Conservation (phyloP, 2,113 vertebrate genomes). For the Otolemur garnettii region DNA sequence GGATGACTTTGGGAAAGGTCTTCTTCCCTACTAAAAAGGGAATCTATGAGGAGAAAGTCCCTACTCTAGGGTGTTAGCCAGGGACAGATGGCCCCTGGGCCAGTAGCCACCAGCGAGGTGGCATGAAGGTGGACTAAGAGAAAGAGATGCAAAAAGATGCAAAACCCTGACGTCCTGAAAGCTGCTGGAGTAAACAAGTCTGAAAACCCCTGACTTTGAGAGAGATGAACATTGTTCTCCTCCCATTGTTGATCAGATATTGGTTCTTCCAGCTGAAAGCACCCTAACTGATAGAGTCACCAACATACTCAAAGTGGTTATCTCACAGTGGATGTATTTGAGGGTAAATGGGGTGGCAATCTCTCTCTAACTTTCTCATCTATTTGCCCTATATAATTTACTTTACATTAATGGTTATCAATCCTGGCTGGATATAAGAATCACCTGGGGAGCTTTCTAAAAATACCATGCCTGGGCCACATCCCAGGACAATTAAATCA, state of each 20-base stretch:
- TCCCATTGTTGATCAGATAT: not conserved
- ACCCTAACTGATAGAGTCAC: not conserved
- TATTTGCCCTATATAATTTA: conserved; percentile 5
- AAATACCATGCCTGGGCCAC: conserved; percentile 29
- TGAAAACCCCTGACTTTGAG: not conserved
- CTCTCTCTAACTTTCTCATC: not conserved
- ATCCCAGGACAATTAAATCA: conserved; percentile 62
- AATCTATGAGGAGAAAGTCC: not conserved
- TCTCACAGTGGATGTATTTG: not conserved
- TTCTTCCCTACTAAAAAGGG: not conserved
- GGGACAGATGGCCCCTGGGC: fast-evolving
- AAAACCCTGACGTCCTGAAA: not conserved
- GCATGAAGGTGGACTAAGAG: not conserved
- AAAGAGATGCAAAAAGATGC: not conserved
- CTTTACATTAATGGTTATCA: conserved; percentile 35
- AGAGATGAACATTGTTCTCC: not conserved
- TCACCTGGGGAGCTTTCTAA: conserved; percentile 49
- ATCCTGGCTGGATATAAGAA: conserved; percentile 37
- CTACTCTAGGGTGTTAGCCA: not conserved
- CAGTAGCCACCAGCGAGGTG: not conserved
- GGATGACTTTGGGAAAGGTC: not conserved
- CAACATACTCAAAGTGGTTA: not conserved
- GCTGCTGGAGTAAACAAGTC: not conserved
- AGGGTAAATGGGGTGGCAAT: not conserved
- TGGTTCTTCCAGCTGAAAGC: not conserved